These are phyloP conservation scores for Anthoscopus minutus DNA, from an alignment of 2,113 vertebrate genomes.

Conservation along the genomic window DNA sequence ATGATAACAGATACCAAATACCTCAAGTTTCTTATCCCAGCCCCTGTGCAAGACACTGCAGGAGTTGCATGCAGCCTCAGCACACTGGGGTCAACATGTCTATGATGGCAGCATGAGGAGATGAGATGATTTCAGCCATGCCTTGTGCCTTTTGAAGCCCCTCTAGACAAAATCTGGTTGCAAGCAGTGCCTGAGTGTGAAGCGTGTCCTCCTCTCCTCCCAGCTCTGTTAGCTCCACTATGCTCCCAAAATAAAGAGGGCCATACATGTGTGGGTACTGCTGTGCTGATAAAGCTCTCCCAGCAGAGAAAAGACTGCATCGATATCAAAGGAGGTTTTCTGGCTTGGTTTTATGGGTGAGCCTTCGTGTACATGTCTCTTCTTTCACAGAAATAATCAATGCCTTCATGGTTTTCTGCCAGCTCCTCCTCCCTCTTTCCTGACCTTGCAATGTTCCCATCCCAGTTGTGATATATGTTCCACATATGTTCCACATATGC, in stretches of 20 bases:
- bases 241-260: background rate
- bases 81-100: background rate
- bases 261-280: background rate
- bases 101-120: background rate
- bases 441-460: background rate
- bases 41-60: background rate
- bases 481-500: background rate
- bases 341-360: background rate
- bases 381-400: background rate
- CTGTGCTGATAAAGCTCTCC: background rate
- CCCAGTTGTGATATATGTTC: background rate
- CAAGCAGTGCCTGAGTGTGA: background rate
- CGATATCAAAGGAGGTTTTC: background rate
- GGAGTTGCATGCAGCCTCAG: background rate
- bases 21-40: background rate
- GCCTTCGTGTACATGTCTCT: background rate
- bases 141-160: background rate
- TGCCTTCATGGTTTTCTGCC: background rate
- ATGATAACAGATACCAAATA: background rate
- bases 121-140: background rate
- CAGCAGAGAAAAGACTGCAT: background rate
- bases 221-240: background rate
- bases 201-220: background rate
- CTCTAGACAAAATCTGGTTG: background rate
- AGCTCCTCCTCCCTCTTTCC: background rate